These are phyloP conservation scores for Microplitis deprimator DNA, from an alignment of 2,888 invertebrate genomes.

Conservation along the genomic window DNA sequence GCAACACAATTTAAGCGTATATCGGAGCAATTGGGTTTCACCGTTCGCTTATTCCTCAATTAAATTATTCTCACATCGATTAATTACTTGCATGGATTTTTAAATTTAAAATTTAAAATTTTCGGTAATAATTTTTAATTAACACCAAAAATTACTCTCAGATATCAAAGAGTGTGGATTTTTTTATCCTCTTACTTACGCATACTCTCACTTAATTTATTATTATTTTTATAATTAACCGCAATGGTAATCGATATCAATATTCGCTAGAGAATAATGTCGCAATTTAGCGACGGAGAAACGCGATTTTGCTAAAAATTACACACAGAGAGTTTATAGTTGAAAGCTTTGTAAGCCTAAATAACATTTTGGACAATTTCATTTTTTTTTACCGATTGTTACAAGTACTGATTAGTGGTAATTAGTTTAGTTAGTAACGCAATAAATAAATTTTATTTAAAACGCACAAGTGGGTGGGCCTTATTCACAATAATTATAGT, in stretches of 20 bases:
- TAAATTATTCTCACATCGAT: constrained; percentile 32
- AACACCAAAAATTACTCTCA: constrained; percentile 27
- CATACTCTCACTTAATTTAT: constrained; percentile 5
- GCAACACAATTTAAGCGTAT: constrained; percentile 69
- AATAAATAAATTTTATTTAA: constrained; percentile 4
- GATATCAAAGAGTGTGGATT: constrained; percentile 44
- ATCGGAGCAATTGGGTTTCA: constrained; percentile 63
- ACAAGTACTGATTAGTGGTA: background rate
- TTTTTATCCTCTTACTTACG: constrained; percentile 27
- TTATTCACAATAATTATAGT: constrained; percentile 15
- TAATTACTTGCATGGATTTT: constrained; percentile 24
- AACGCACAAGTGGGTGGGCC: constrained; percentile 27
- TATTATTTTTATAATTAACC: constrained; percentile 8
- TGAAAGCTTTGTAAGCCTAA: constrained; percentile 26
- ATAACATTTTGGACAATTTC: constrained; percentile 29
- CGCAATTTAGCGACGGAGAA: background rate
- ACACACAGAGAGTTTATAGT: constrained; percentile 26
- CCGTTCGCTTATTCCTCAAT: constrained; percentile 40
- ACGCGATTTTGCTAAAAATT: constrained; percentile 6
- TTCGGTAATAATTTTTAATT: background rate
- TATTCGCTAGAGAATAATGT: constrained; percentile 14
- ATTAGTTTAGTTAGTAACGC: constrained; percentile 15
- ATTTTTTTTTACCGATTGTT: constrained; percentile 15
- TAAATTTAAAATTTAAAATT: constrained; percentile 28
- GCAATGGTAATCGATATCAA: constrained; percentile 8